These are phyloP conservation scores for Labrus mixtus DNA, from an alignment of 2,113 vertebrate species.

Conservation along the genomic window DNA sequence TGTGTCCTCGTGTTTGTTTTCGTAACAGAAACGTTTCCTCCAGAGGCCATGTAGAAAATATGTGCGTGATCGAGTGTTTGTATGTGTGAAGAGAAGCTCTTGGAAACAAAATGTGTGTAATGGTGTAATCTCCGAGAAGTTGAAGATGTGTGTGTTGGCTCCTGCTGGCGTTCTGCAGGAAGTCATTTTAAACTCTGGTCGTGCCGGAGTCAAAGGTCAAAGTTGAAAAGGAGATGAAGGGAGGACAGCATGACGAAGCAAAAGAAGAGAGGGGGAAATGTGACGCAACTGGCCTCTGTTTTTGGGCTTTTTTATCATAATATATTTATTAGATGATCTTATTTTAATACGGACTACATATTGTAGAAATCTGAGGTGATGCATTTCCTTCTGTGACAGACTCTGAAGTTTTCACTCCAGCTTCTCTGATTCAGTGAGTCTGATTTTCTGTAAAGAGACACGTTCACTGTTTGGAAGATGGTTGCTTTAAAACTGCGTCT, in stretches of 20 bases:
- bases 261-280: not conserved
- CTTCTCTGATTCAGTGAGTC: not conserved
- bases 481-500: not conserved
- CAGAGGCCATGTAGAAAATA: constrained; percentile 21
- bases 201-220: constrained; percentile 30
- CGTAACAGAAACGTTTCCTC: constrained; percentile 40
- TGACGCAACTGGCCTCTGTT: not conserved
- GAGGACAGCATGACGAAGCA: constrained; percentile 12
- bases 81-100: not conserved
- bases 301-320: not conserved
- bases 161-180: constrained; percentile 53
- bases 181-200: constrained; percentile 45
- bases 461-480: not conserved
- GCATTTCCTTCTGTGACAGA: too few relatives aligned
- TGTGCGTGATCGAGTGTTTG: not conserved
- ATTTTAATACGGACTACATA: not conserved
- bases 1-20: constrained; percentile 41
- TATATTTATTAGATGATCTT: not conserved
- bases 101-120: not conserved
- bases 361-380: too few relatives aligned
- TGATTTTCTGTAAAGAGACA: constrained; percentile 6
- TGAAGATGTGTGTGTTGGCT: constrained; percentile 33
- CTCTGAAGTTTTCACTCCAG: too few relatives aligned
- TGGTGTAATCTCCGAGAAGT: not conserved
- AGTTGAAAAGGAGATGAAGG: constrained; percentile 25